Evolutionary conservation across 1,140 invertebrate genomes (phyloP).

Genomic region (Macrobrachium rosenbergii): DNA sequence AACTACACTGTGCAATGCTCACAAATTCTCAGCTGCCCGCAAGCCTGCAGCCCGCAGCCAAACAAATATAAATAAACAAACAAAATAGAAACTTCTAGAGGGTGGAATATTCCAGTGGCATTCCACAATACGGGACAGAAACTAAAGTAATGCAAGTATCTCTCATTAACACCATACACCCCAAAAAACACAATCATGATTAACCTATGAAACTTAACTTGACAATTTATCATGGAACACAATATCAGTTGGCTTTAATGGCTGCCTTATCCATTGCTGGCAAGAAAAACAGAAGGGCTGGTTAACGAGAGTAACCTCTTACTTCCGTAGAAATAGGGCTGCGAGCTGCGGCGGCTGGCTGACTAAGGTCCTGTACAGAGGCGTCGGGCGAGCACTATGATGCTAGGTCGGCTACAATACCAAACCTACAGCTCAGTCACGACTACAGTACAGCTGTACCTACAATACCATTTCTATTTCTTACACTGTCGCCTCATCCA

Average conservation of each 20-base stretch:
- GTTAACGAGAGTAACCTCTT: constrained; percentile 27
- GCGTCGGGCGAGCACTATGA: constrained; percentile 61
- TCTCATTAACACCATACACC: constrained; percentile 19
- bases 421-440: constrained; percentile 61
- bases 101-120: constrained; percentile 22
- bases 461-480: constrained; percentile 50
- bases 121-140: constrained; percentile 32
- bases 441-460: constrained; percentile 61
- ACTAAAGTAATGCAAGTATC: constrained; percentile 27
- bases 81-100: constrained; percentile 42
- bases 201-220: no score
- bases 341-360: constrained; percentile 46
- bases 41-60: constrained; percentile 41
- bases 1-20: constrained; percentile 60
- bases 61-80: constrained; percentile 51
- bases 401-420: constrained; percentile 56
- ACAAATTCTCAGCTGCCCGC: constrained; percentile 48
- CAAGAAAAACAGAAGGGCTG: neutral
- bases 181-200: constrained; percentile 16
- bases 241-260: no score
- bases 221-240: no score
- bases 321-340: constrained; percentile 22
- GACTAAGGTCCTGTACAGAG: constrained; percentile 62
- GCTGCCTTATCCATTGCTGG: no score
- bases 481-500: constrained; percentile 1